Percentiles rank a stretch among this genome's conserved stretches.
phyloP scores from a whole-genome alignment of 2,888 invertebrate genomes.

The Julus scanicus region DNA sequence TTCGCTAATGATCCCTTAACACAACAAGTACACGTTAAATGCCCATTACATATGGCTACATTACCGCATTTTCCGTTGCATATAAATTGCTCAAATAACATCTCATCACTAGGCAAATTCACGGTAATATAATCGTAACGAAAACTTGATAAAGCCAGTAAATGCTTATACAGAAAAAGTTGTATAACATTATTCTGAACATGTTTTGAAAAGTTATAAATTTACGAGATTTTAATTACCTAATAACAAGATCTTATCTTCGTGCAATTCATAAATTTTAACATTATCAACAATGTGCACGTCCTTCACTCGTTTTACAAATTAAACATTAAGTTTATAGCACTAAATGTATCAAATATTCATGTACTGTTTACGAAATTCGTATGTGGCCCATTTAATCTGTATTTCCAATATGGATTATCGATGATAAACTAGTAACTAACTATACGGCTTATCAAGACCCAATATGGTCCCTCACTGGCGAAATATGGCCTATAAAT shows the following conservation, averaged over 20 bases:
- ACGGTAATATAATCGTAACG: neutral
- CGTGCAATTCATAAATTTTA: neutral
- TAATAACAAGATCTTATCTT: neutral
- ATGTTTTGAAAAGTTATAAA: neutral
- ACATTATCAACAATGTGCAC: neutral
- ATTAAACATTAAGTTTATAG: too few relatives aligned
- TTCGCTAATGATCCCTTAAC: neutral
- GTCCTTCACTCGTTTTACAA: too few relatives aligned
- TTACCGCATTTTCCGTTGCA: neutral
- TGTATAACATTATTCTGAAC: neutral
- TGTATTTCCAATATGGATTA: too few relatives aligned
- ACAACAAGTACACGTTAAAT: neutral
- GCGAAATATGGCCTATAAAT: too few relatives aligned
- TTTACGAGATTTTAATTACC: neutral
- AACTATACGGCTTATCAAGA: too few relatives aligned
- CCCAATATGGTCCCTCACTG: too few relatives aligned
- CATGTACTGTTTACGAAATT: too few relatives aligned
- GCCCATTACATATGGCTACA: neutral
- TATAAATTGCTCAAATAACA: conserved; percentile 3
- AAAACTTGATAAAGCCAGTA: neutral
- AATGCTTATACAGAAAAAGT: neutral
- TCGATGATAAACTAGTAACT: too few relatives aligned
- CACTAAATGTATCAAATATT: too few relatives aligned
- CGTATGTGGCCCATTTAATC: too few relatives aligned
- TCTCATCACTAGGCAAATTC: neutral